These are phyloP conservation scores for Thalpophila matura DNA, from an alignment of 2,888 invertebrate species.

Conservation along the genomic window DNA sequence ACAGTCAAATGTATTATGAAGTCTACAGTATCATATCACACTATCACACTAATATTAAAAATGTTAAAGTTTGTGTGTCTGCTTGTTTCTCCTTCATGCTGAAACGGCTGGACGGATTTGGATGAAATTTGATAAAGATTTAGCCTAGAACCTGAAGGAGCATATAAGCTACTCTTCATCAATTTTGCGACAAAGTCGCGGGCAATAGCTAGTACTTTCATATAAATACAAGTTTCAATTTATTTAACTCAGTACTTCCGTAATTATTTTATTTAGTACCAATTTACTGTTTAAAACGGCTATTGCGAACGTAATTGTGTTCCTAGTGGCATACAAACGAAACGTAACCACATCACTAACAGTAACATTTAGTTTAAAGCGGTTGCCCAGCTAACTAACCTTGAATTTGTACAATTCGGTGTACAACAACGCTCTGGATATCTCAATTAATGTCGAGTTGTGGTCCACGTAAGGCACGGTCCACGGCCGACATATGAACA, in stretches of 20 bases:
- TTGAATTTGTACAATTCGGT: conserved; percentile 55
- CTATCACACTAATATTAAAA: no score
- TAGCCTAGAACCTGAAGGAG: no score
- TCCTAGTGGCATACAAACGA: conserved; percentile 39
- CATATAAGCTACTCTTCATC: no score
- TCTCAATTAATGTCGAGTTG: conserved; percentile 74
- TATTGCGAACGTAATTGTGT: conserved; percentile 37
- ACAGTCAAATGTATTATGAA: conserved; percentile 10
- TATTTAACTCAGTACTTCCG: conserved; percentile 19
- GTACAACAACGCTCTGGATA: conserved; percentile 66
- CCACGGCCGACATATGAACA: conserved; percentile 72
- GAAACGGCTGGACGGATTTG: no score
- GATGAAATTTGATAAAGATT: no score
- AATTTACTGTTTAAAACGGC: conserved; percentile 43
- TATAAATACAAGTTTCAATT: conserved; percentile 33
- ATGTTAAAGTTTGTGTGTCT: no score
- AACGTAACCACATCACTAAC: conserved; percentile 55
- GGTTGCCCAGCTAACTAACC: conserved; percentile 51
- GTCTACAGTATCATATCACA: no score
- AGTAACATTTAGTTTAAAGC: conserved; percentile 55
- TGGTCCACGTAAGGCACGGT: conserved; percentile 61
- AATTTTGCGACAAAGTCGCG: no score
- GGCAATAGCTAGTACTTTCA: conserved; percentile 1
- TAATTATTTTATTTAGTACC: conserved; percentile 48
- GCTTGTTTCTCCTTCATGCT: no score